Evolutionary conservation across 2,113 vertebrate species (phyloP), one percentile per base, ranked within the genome.

Genomic region (Carlito syrichta): DNA sequence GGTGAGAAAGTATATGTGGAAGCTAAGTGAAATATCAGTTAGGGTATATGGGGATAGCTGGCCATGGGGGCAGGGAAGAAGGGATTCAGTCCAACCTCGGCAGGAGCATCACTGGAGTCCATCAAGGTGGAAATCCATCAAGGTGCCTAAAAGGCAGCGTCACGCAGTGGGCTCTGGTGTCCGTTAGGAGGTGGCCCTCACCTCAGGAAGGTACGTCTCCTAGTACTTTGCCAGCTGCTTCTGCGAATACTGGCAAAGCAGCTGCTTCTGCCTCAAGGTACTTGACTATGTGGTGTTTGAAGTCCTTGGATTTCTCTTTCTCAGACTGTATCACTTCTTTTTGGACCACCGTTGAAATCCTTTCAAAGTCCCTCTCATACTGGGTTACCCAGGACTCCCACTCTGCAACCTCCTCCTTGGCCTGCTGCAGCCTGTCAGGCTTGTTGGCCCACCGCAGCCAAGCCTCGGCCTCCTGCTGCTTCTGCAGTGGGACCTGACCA

Each of bases 161-260:
- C 98, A 98, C 97, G 86, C 96, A 96, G 95, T 92, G 86, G 38
- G 43, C 96, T 98, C 92, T 96, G 96, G 8, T 89, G 92, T 89
- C 71, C 97, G 95, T 99, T 99, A 99, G 86, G 99, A 99, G 98
- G 99, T 99, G 85, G 99, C 99, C 99, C 99, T 99, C 14, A 99
- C 99, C 98, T 99, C 99, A 0, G 99, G 99, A 79, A 99, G 98
- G 98, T 99, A 99, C 0, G 99, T 99, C 98, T 99, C 99, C 99
- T 99, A 99, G 98, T 99, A 99, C 97, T 99, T 99, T 93, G 99
- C 99, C 97, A 99, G 98, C 99, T 99, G 99, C 50, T 99, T 99
- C 98, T 99, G 99, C 60, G 99, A 99, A 97, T 99, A 99, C 8
- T 99, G 86, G 62, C n/a, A n/a, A n/a, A n/a, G n/a, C n/a, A 99